Evolutionary conservation across 92 coral and sea anemone species (phyloP), one percentile per base, ranked within the genome.

Genomic region (Palythoa grandiflora): DNA sequence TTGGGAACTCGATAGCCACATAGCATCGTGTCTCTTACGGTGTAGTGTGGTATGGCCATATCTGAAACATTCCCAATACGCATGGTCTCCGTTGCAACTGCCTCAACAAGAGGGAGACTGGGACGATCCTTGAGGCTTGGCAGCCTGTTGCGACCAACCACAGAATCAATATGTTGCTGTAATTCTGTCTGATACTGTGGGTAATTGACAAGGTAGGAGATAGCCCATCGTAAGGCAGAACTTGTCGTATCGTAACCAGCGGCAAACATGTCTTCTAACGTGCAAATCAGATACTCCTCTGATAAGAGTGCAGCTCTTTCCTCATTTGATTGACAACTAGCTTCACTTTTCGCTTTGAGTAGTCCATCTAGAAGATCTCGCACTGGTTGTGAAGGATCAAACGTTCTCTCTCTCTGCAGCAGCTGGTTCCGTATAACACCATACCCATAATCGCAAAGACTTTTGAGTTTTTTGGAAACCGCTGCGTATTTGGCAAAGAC

Each of bases 191-290:
- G 90, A 70, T 50, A 77, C 1, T 77, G 85, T 12, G 85, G 85
- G 51, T 80, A 80, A 74, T 66, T 80, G 20, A 80, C 73, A 14
- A 80, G 40, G n/a, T 57, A 80, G 3, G 85, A 40, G 57, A 80
- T 80, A 0, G 85, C 54, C 85, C 85, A 80, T 17, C 85, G 85
- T n/a, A 80, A 21, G 28, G 73, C 70, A 9, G 74, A 19, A 9
- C 74, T 65, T 12, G 73, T 78, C 14, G 90, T 87, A 37, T 87
- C 90, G 16, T 87, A 87, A 4, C 90, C 90, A 21, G 85, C 90
- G 2, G 68, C 76, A 63, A 87, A 87, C 90, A 87, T 77, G 39
- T 87, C 90, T 38, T 77, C 78, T 37, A 87, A 16, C 6, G 84
- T 87, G 79, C 75, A 68, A 44, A 87, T 40, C 53, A 87, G 10